Evolutionary conservation across 30 jellyfish, hydroid and myxozoan genomes (phyloP).

Genomic region (Sanderia malayensis): DNA sequence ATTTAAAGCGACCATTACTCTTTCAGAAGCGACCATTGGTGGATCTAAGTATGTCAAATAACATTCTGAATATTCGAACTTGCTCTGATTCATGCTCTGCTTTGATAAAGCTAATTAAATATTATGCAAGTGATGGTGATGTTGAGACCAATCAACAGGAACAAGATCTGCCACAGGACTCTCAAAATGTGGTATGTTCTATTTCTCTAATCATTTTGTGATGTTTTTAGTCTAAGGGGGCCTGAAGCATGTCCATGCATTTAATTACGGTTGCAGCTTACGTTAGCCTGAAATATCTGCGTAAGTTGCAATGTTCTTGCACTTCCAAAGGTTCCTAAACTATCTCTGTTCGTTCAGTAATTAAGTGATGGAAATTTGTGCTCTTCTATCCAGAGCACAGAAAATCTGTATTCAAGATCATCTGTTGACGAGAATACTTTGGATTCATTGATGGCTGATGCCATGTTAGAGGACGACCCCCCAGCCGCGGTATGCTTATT

Average conservation of each 20-base stretch:
- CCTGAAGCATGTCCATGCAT: too few species aligned
- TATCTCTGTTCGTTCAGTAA: too few species aligned
- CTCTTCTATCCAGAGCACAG: slow-evolving; percentile 72
- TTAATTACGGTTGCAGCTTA: too few species aligned
- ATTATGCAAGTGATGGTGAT: slow-evolving; percentile 92
- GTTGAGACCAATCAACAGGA: slow-evolving; percentile 31
- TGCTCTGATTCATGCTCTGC: slow-evolving; percentile 97
- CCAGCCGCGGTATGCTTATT: slow-evolving; percentile 35
- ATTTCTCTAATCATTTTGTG: background rate
- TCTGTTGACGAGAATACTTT: slow-evolving; percentile 68
- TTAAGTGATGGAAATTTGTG: too few species aligned
- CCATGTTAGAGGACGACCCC: slow-evolving; percentile 70
- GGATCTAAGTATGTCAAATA: slow-evolving; percentile 94
- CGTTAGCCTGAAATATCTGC: too few species aligned
- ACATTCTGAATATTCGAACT: slow-evolving; percentile 77
- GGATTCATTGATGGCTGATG: slow-evolving; percentile 91
- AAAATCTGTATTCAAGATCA: slow-evolving; percentile 56
- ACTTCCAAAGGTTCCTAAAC: too few species aligned
- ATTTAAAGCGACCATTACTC: too few species aligned
- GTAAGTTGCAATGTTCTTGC: too few species aligned
- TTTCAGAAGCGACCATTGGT: slow-evolving; percentile 72
- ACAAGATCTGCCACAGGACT: background rate
- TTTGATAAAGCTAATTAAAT: slow-evolving; percentile 71
- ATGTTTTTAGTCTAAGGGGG: too few species aligned
- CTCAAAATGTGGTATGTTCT: slow-evolving; percentile 45